Conservation (phyloP, 2,888 invertebrate species). For the Hartigia nigra region DNA sequence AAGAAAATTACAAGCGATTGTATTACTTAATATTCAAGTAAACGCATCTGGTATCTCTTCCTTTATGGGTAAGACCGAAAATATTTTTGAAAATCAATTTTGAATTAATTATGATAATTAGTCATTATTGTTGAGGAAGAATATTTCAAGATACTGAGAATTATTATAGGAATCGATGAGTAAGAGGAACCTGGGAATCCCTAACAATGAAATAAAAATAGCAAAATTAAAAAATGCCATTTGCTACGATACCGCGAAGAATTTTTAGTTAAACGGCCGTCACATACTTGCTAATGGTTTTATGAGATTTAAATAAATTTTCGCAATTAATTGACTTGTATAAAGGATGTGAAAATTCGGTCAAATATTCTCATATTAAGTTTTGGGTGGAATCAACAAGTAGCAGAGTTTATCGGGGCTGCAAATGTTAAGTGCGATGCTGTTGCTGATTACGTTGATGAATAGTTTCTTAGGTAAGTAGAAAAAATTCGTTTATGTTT, state of each 20-base stretch:
- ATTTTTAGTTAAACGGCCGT: not conserved
- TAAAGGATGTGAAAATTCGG: not conserved
- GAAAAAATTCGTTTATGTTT: not conserved
- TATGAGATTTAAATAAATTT: not conserved
- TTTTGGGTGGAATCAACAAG: slow-evolving; percentile 17
- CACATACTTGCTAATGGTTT: not conserved
- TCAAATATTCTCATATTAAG: not conserved
- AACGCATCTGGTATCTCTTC: not conserved
- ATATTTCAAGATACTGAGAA: not conserved
- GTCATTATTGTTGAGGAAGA: not conserved
- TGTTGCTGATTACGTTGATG: not conserved
- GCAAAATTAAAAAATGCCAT: not conserved
- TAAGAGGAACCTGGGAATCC: not conserved
- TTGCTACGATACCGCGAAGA: not conserved
- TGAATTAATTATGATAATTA: not conserved
- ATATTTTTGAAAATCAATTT: not conserved
- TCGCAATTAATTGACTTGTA: not conserved
- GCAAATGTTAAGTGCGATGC: slow-evolving; percentile 11
- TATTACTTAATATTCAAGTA: not conserved
- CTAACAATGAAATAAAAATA: not conserved
- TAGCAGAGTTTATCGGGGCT: slow-evolving; percentile 2
- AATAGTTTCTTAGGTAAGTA: not conserved
- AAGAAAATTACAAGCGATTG: not conserved
- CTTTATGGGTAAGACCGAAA: not conserved
- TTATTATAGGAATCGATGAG: not conserved